These are phyloP conservation scores for Papilio polytes DNA, from an alignment of 1,140 invertebrate species.

Conservation along the genomic window DNA sequence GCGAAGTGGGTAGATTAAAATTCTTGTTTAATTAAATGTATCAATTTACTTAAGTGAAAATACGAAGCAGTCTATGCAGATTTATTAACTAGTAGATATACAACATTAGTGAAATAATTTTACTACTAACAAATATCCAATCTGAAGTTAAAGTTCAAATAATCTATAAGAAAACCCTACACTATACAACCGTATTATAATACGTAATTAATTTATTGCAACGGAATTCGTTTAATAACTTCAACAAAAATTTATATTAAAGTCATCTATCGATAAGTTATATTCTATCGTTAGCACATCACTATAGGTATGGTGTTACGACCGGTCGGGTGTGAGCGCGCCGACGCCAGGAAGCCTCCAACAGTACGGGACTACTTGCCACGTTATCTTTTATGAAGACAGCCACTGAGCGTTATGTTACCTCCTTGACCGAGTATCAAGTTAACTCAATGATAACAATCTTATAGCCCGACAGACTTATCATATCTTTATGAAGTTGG, in stretches of 20 bases:
- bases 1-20: slow-evolving; percentile 16
- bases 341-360: slow-evolving; percentile 64
- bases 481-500: slow-evolving; percentile 23
- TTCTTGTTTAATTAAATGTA: slow-evolving; percentile 12
- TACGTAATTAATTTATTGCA: too few species aligned
- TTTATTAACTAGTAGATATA: background rate
- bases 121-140: too few species aligned
- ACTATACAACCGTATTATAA: too few species aligned
- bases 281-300: slow-evolving; percentile 54
- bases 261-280: background rate
- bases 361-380: slow-evolving; percentile 52
- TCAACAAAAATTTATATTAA: too few species aligned
- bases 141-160: too few species aligned
- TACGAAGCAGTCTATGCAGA: background rate
- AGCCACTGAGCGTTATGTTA: slow-evolving; percentile 41
- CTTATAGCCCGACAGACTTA: slow-evolving; percentile 5
- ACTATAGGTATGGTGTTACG: slow-evolving; percentile 67
- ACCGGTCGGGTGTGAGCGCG: slow-evolving; percentile 63
- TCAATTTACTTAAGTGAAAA: background rate
- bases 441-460: slow-evolving; percentile 42
- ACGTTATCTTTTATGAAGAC: slow-evolving; percentile 46
- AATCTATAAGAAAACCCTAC: too few species aligned
- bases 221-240: too few species aligned
- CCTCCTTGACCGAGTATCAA: slow-evolving; percentile 44
- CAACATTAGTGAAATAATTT: too few species aligned